These are phyloP conservation scores for Chrosomus eos DNA, from an alignment of 2,797 vertebrate genomes.

Conservation along the genomic window DNA sequence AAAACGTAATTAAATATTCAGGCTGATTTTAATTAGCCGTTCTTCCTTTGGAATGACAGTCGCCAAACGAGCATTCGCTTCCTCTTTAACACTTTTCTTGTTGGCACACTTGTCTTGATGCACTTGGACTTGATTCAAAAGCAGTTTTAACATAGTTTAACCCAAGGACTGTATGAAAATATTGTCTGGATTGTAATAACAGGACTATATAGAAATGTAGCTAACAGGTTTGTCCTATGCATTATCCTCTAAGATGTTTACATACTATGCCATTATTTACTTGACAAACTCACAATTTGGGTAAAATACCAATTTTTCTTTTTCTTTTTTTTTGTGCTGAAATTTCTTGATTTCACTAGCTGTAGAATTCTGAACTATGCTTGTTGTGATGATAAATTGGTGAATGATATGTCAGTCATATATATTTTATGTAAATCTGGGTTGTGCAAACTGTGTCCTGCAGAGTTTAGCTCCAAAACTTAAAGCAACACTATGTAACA, in stretches of 20 bases:
- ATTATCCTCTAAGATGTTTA: neutral
- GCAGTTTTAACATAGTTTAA: neutral
- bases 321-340: too few relatives aligned
- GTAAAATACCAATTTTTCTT: too few relatives aligned
- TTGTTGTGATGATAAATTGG: neutral
- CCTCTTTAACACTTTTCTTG: neutral
- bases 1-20: slow-evolving; percentile 70
- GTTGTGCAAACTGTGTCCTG: neutral
- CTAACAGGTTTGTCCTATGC: slow-evolving; percentile 38
- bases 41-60: slow-evolving; percentile 57
- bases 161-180: slow-evolving; percentile 35
- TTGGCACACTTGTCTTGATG: neutral
- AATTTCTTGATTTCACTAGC: neutral
- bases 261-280: neutral
- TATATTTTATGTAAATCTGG: neutral
- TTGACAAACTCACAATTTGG: neutral
- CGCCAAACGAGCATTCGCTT: slow-evolving; percentile 16
- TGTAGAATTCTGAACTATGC: neutral
- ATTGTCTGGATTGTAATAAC: slow-evolving; percentile 44
- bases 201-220: slow-evolving; percentile 32
- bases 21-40: slow-evolving; percentile 64
- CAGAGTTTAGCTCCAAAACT: neutral
- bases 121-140: slow-evolving; percentile 43
- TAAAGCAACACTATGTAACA: too few relatives aligned
- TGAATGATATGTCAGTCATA: neutral